These are phyloP conservation scores for Anguilla obscura DNA, from an alignment of 2,797 vertebrate species.

Conservation along the genomic window DNA sequence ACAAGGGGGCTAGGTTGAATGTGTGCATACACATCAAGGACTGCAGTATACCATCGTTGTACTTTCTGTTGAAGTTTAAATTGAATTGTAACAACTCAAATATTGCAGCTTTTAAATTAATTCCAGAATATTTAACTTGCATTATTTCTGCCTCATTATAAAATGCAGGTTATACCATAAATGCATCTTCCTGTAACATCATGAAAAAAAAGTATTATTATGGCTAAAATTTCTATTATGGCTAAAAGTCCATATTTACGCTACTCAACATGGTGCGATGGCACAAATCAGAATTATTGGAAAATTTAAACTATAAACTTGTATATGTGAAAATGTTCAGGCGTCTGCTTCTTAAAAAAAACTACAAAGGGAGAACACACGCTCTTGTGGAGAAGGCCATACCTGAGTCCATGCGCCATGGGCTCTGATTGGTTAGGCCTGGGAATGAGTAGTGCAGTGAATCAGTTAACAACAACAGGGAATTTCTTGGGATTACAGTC, in stretches of 20 bases:
- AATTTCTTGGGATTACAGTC: slow-evolving; percentile 70
- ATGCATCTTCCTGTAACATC: neutral
- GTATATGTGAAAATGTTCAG: neutral
- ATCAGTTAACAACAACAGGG: slow-evolving; percentile 64
- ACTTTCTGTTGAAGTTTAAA: no score
- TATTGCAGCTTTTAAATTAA: neutral
- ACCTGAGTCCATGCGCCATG: slow-evolving; percentile 53
- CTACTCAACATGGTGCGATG: neutral
- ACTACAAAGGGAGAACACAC: slow-evolving; percentile 45
- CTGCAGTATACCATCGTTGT: no score
- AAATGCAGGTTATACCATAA: neutral
- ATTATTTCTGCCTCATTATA: neutral
- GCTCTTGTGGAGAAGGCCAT: slow-evolving; percentile 54
- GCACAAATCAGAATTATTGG: neutral
- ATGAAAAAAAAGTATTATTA: no score
- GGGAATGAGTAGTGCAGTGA: slow-evolving; percentile 56
- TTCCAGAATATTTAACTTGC: neutral
- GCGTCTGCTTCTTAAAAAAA: slow-evolving; percentile 30
- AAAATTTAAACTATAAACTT: neutral
- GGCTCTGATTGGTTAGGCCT: slow-evolving; percentile 58
- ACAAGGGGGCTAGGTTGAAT: no score
- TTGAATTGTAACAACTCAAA: no score
- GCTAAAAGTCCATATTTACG: no score
- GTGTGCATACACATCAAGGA: no score
- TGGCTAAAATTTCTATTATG: no score